Evolutionary conservation across 2,888 invertebrate species (phyloP), one percentile per base, ranked within the genome.

Genomic region (Temnothorax rugatulus): DNA sequence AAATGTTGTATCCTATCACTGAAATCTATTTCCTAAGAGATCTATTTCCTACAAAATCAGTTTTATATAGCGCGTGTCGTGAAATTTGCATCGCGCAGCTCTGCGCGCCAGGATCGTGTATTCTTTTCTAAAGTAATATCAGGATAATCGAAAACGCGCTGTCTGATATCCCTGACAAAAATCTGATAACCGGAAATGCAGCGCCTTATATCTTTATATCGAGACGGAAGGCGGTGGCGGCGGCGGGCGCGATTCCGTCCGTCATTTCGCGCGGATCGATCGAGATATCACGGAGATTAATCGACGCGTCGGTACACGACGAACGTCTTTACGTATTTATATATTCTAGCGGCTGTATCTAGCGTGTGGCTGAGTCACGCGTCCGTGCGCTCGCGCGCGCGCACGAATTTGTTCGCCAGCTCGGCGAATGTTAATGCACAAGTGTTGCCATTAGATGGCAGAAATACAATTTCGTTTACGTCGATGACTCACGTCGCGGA

Each of bases 381-480:
- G 77, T 18, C 81, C 57, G 4, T 25, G 15, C 38, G 77, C 18
- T 4, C 66, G 4, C 66, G 38, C 69, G 79, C 68, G 54, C 34
- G 11, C 15, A 25, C 77, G 81, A 88, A 89, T 89, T 89, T 89
- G 88, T 89, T 89, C 88, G 88, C 77, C 82, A 82, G 86, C 74
- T 38, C 82, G 83, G 82, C 52, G 76, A 82, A 81, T 59, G 85
- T 69, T 79, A 79, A 79, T 79, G 69, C 34, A 77, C 85, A 83
- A 84, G 86, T 83, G 89, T 86, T 89, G 86, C 89, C 87, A 88
- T 88, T 89, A 86, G 84, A 84, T 77, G 87, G 84, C 81, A 68
- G 85, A 84, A 90, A 88, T 88, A 87, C 88, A 90, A 90, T 90
- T 87, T 90, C 90, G 83, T 90, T 90, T 86, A 87, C 82, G 90